Evolutionary conservation across 2,797 vertebrate species (phyloP), one percentile per base, ranked within the genome.

Genomic region (Clangula hyemalis): DNA sequence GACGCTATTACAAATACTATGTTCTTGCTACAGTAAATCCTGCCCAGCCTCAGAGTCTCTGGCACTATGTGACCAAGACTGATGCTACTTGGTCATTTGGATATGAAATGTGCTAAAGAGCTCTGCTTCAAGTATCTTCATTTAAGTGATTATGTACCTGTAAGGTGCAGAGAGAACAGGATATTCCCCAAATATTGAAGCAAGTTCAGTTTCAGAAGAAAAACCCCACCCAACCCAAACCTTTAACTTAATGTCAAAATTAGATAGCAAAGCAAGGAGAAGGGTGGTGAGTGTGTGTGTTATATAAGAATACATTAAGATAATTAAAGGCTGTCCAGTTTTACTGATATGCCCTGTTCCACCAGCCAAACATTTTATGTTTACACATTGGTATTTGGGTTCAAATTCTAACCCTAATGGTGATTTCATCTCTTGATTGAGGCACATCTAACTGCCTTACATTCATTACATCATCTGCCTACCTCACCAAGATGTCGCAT

Each of bases 61-160:
- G 53, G 36, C 11, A 62, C 41, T 43, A 22, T 0, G 2, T 49
- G 32, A 36, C 25, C 3, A 3, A 2, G 2, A 47, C 41, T 19
- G 34, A 58, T 0, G 0, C 43, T 12, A 20, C 36, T 22, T 30
- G 4, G 18, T 43, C 34, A 16, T 66, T 73, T 0, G 0, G 13
- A 38, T n/a, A 13, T 21, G 20, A 53, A 41, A 54, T 8, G 4
- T 54, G 60, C 60, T 41, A 64, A 56, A 72, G 62, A 90, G n/a
- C 61, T 79, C 53, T 56, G 41, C 21, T 77, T 19, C 24, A 60
- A 19, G 34, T 36, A 19, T 24, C 15, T 30, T 69, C 51, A 5
- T 34, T 88, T 41, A 43, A 90, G n/a, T n/a, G 47, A 38, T 41
- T 43, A 57, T 7, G 49, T 47, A n/a, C 32, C 28, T 56, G 13